Evolutionary conservation across 1,140 invertebrate genomes (phyloP).

Genomic region (Camponotus floridanus): DNA sequence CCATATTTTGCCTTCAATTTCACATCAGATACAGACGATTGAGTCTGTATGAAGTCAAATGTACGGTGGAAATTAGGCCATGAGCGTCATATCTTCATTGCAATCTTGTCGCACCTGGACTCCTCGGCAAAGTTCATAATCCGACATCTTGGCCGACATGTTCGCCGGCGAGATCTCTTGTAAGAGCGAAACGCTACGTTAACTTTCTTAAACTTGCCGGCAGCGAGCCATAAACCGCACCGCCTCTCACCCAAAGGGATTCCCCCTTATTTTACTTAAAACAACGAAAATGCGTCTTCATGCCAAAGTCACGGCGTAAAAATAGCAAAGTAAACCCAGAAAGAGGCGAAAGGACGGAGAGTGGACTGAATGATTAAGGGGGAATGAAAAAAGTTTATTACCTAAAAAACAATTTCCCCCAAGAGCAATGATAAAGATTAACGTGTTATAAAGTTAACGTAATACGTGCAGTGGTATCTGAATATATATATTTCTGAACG

Average conservation of each 20-base stretch:
- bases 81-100: neutral
- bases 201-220: conserved; percentile 38
- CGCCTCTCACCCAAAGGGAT: neutral
- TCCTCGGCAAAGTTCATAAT: conserved; percentile 14
- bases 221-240: neutral
- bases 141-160: neutral
- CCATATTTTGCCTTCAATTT: neutral
- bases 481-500: neutral
- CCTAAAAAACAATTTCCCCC: conserved; percentile 21
- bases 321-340: neutral
- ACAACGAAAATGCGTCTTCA: conserved; percentile 25
- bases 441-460: neutral
- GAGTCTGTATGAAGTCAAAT: neutral
- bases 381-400: neutral
- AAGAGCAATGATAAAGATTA: conserved; percentile 37
- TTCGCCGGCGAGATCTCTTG: neutral
- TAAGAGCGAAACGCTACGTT: conserved; percentile 7
- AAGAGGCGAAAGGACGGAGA: neutral
- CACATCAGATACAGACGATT: neutral
- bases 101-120: neutral
- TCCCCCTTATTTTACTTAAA: conserved; percentile 6
- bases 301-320: neutral
- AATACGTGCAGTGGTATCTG: neutral
- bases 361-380: neutral
- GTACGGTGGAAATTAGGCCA: neutral